A percentile compares a stretch with the other conserved stretches of the same genome.
Conservation (phyloP, 2,113 vertebrate genomes). For the Chlamydotis undulata region DNA sequence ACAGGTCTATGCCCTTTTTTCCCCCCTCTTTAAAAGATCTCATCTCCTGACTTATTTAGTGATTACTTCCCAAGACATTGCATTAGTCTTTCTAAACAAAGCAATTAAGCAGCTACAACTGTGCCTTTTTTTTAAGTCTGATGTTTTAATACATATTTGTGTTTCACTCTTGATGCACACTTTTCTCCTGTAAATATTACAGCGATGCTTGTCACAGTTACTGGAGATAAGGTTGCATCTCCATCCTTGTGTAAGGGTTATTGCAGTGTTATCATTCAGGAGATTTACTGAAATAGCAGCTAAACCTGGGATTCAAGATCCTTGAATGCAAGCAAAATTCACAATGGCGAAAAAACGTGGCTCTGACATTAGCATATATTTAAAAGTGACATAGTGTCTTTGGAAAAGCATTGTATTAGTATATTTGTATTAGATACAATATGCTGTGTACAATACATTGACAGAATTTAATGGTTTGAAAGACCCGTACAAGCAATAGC, state of each 20-base stretch:
- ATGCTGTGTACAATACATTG: not conserved
- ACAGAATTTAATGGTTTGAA: not conserved
- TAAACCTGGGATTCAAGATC: not conserved
- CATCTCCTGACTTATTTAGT: not conserved
- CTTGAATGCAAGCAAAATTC: not conserved
- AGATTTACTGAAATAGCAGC: not conserved
- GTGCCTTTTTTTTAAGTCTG: not conserved
- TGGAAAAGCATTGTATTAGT: not conserved
- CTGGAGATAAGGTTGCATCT: not conserved
- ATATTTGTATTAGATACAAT: too few relatives aligned
- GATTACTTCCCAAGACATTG: not conserved
- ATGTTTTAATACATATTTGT: not conserved
- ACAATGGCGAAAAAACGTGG: rapidly evolving
- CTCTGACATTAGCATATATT: not conserved
- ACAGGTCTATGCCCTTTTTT: not conserved
- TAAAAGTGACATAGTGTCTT: not conserved
- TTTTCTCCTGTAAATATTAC: not conserved
- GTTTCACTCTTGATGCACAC: not conserved
- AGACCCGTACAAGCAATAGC: not conserved
- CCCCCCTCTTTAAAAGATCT: not conserved
- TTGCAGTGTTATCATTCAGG: not conserved
- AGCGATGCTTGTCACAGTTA: rapidly evolving
- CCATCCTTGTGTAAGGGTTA: not conserved
- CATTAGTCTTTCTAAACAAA: not conserved
- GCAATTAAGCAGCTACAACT: not conserved